Base-by-base conservation (phyloP, 1,140 invertebrate genomes). In the Leptinotarsa defecta region DNA sequence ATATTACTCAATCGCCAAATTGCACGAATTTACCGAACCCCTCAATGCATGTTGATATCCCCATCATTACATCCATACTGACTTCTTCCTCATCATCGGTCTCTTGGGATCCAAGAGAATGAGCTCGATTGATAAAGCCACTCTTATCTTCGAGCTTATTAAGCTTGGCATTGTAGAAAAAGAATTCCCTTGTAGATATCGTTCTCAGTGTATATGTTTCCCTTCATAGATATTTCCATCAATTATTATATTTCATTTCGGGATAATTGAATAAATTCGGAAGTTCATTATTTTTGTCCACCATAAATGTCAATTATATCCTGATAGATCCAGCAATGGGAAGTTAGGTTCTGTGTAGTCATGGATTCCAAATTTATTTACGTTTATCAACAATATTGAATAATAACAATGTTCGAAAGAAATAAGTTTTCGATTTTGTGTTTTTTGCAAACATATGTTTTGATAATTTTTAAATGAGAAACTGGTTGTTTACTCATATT, bases 81-180 rank as follows among this genome's bases (percentile, higher is more conserved):
- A n/a, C 52, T 15, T 57, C 17, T n/a, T 17, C 5, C 52, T 57
- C 52, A 17, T 19, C n/a, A 57, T 57, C 52, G 52, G 52, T n/a
- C 52, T 19, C 52, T 57, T 19, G n/a, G 52, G 52, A 57, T 57
- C 52, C 4, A 19, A 0, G 15, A 13, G 15, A 57, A 57, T 57
- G n/a, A 57, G 52, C 52, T 57, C 52, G 52, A 57, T 57, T 57
- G 52, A 57, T 57, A 57, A 57, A 57, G n/a, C 17, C n/a, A 57
- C 17, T 57, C 1, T 57, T 57, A 57, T 57, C 52, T 57, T 19
- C 52, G 4, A 57, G 17, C 52, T 57, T 57, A 57, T 57, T 57
- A 5, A 15, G 15, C n/a, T 57, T 19, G 52, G 15, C 6, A 8
- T n/a, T 57, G 15, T 8, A 57, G 52, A 57, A 57, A 19, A 4